Conservation (phyloP, 2,888 invertebrate genomes). For the Lottia scabra region DNA sequence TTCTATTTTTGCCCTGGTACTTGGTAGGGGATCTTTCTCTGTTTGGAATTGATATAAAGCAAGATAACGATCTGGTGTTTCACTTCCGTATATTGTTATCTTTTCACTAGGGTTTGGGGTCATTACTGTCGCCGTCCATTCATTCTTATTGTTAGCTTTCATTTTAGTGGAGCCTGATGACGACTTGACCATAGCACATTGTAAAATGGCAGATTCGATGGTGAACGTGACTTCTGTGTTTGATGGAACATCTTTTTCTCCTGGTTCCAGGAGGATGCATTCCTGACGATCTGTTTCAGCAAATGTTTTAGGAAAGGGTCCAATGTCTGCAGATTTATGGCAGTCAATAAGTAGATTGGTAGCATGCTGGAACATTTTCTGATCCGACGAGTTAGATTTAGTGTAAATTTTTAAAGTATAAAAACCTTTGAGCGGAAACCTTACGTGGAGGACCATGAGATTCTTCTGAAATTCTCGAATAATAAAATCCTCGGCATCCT, state of each 20-base stretch:
- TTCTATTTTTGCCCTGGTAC: background rate
- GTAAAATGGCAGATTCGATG: background rate
- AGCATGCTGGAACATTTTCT: background rate
- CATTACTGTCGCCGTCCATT: background rate
- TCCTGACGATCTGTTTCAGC: background rate
- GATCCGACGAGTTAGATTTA: background rate
- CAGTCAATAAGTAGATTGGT: background rate
- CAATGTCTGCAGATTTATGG: background rate
- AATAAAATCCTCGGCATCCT: background rate
- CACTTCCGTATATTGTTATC: background rate
- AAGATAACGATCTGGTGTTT: background rate
- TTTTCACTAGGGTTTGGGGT: background rate
- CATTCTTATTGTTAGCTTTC: background rate
- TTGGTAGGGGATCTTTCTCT: background rate
- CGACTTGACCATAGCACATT: slow-evolving; percentile 1
- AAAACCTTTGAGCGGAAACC: background rate
- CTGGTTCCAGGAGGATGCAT: background rate
- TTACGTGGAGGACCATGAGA: background rate
- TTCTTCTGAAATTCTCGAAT: background rate
- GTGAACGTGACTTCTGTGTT: background rate
- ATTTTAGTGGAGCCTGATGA: background rate
- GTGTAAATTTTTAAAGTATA: background rate
- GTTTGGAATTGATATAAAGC: background rate
- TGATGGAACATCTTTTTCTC: background rate
- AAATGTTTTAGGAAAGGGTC: background rate